A percentile compares a stretch with the other conserved stretches of the same genome.
phyloP scores from a whole-genome alignment of 1,140 invertebrate species.

The Eupeodes corollae region DNA sequence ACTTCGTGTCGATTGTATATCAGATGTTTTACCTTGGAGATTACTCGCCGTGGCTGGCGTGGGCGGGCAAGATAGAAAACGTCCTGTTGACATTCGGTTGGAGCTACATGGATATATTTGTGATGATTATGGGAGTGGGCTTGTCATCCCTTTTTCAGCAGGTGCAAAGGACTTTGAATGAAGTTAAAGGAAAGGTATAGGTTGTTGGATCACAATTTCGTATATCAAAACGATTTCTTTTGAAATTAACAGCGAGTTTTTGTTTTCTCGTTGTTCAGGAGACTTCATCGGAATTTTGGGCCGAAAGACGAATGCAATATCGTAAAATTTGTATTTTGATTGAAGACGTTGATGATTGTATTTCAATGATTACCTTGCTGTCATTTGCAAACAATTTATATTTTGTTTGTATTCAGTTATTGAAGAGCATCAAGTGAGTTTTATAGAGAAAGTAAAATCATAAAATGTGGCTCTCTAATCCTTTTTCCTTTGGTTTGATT shows the following conservation, averaged over 20 bases:
- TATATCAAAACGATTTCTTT: conserved; percentile 6
- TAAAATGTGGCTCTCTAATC: background rate
- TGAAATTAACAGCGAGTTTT: conserved; percentile 40
- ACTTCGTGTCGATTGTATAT: conserved; percentile 9
- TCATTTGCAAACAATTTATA: conserved; percentile 34
- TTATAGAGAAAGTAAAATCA: background rate
- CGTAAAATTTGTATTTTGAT: conserved; percentile 24
- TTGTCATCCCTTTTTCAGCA: conserved; percentile 16
- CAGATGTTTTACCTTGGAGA: conserved; percentile 24
- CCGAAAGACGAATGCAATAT: conserved; percentile 16
- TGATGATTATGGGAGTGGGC: conserved; percentile 27
- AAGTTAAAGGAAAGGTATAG: conserved; percentile 6
- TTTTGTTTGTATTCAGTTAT: conserved; percentile 29
- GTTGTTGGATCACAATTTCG: too few species aligned
- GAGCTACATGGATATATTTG: conserved; percentile 30
- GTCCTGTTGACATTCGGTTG: conserved; percentile 28
- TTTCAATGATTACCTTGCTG: conserved; percentile 25
- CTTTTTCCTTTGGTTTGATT: background rate
- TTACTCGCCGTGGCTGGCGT: conserved; percentile 24
- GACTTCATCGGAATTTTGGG: conserved; percentile 25
- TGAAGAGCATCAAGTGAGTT: conserved; percentile 31
- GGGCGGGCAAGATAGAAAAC: conserved; percentile 23
- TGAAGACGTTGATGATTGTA: conserved; percentile 20
- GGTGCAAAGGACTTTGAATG: conserved; percentile 9
- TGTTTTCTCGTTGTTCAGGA: conserved; percentile 25